Conservation (phyloP, 2,888 invertebrate species). For the Spilosoma lubricipeda region DNA sequence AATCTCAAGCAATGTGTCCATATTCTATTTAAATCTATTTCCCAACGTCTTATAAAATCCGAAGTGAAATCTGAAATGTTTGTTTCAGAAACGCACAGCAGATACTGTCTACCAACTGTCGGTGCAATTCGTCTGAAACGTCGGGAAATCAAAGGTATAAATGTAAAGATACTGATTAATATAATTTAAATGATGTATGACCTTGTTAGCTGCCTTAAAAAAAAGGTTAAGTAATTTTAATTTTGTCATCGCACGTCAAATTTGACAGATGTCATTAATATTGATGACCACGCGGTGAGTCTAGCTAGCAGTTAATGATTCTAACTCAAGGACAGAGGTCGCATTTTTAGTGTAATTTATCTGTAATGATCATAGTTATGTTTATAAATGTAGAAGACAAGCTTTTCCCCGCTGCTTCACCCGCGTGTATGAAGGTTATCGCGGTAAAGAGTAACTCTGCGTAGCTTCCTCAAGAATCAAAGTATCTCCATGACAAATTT, state of each 20-base stretch:
- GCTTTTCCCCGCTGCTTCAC: no score
- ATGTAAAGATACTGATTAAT: neutral
- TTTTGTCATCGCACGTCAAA: neutral
- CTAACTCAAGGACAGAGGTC: no score
- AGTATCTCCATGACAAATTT: no score
- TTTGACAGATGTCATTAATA: neutral
- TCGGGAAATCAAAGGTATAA: constrained; percentile 1
- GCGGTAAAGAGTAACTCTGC: no score
- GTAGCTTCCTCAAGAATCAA: no score
- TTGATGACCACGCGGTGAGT: neutral
- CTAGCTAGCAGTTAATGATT: no score
- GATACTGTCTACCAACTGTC: neutral
- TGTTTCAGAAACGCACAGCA: neutral
- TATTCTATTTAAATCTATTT: neutral
- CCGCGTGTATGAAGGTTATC: no score
- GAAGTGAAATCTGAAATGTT: neutral
- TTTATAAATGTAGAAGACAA: no score
- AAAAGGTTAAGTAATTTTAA: no score
- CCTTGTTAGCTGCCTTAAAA: neutral
- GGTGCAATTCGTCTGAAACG: constrained; percentile 7
- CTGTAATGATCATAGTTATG: no score
- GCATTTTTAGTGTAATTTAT: no score
- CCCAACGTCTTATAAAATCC: neutral
- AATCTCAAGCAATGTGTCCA: neutral
- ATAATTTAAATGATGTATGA: neutral